Evolutionary conservation across 92 coral and sea anemone genomes (phyloP).

Genomic region (Parazoanthus darwini): DNA sequence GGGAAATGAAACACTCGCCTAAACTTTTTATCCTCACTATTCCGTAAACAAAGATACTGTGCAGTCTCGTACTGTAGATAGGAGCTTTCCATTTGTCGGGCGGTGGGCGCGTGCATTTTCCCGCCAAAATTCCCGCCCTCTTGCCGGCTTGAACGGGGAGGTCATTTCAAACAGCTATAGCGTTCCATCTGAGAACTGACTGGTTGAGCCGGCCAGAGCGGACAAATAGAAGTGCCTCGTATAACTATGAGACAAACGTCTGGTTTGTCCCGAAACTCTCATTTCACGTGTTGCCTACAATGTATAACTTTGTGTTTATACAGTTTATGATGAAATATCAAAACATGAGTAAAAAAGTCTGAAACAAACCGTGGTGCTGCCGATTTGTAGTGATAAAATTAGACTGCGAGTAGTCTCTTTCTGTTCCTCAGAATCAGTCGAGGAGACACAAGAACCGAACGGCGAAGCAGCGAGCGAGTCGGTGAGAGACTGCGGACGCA

Average conservation of each 20-base stretch:
- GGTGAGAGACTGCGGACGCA: too few relatives aligned
- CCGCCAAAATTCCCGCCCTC: not conserved
- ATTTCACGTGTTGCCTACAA: not conserved
- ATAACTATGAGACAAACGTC: not conserved
- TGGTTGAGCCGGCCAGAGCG: too few relatives aligned
- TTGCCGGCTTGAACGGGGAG: not conserved
- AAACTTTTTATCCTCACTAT: not conserved
- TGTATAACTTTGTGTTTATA: not conserved
- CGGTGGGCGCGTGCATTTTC: not conserved
- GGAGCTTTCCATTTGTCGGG: too few relatives aligned
- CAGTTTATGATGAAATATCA: not conserved
- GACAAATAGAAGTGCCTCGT: not conserved
- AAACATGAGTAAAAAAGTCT: not conserved
- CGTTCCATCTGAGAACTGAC: not conserved
- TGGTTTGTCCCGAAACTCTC: not conserved
- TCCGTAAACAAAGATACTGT: not conserved
- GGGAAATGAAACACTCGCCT: not conserved
- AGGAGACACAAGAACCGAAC: too few relatives aligned
- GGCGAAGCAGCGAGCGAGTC: too few relatives aligned
- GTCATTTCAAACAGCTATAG: too few relatives aligned
- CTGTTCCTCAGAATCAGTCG: too few relatives aligned
- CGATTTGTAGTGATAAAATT: not conserved
- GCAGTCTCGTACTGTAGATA: not conserved
- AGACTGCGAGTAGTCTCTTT: too few relatives aligned
- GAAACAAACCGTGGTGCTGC: not conserved